A percentile compares a stretch with the other conserved stretches of the same genome.
These are phyloP conservation scores for Acrossocheilus fasciatus DNA, from an alignment of 2,797 vertebrate genomes.

Conservation along the genomic window DNA sequence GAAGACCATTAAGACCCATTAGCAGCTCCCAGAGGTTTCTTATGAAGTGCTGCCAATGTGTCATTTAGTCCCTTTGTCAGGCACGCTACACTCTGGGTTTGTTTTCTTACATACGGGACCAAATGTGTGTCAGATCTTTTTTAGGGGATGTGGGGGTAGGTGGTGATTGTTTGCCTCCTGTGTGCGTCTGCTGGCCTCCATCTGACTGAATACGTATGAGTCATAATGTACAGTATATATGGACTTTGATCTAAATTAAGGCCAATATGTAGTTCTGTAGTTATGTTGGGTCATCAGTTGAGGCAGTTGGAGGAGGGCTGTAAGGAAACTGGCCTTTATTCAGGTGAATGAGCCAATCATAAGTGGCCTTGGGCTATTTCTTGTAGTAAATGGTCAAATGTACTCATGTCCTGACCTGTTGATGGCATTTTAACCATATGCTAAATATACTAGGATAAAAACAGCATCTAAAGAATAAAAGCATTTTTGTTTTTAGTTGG, in stretches of 20 bases:
- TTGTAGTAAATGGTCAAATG: not conserved
- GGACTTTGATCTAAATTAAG: not conserved
- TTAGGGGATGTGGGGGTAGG: constrained; percentile 15
- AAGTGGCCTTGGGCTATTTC: not conserved
- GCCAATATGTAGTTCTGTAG: not conserved
- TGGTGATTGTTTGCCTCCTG: constrained; percentile 2
- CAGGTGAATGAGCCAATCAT: not conserved
- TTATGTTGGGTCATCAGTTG: not conserved
- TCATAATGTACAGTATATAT: not conserved
- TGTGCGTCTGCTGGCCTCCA: constrained; percentile 15
- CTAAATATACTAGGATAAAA: not conserved
- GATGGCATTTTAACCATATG: not conserved
- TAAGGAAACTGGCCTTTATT: constrained; percentile 3
- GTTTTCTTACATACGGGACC: constrained; percentile 77
- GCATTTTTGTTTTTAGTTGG: not conserved
- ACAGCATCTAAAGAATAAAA: not conserved
- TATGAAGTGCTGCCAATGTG: constrained; percentile 84
- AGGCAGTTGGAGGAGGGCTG: not conserved
- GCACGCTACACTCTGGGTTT: constrained; percentile 73
- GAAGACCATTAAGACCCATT: constrained; percentile 85
- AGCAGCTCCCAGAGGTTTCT: constrained; percentile 85
- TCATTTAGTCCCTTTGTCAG: constrained; percentile 78
- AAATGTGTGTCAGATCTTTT: constrained; percentile 73
- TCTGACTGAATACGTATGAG: not conserved
- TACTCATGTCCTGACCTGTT: not conserved